These are phyloP conservation scores for Bothrops jararaca DNA, from an alignment of 2,113 vertebrate genomes.

Conservation along the genomic window DNA sequence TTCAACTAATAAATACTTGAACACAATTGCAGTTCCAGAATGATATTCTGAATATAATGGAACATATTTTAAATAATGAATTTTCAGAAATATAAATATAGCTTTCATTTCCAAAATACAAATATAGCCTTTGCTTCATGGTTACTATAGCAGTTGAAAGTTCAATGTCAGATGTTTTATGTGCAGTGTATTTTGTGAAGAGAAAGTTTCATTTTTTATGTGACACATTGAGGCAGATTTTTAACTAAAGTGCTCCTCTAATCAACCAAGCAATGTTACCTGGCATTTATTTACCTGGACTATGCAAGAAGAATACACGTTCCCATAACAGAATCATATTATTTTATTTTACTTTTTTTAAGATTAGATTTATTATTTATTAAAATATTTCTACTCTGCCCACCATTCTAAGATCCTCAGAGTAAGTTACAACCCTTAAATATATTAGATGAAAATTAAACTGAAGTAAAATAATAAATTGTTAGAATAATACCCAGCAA, in stretches of 20 bases:
- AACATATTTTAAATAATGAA: background rate
- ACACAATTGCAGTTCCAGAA: slow-evolving; percentile 9
- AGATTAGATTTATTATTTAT: background rate
- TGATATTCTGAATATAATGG: background rate
- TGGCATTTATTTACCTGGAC: background rate
- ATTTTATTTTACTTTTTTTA: background rate
- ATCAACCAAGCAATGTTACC: background rate
- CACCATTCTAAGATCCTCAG: background rate
- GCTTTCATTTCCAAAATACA: slow-evolving; percentile 9
- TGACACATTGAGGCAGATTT: background rate
- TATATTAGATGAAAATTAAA: background rate
- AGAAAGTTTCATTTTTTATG: slow-evolving; percentile 11
- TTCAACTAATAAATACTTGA: background rate
- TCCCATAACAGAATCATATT: background rate
- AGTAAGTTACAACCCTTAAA: background rate
- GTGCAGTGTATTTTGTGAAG: slow-evolving; percentile 18
- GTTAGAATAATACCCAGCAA: background rate
- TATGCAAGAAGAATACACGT: background rate
- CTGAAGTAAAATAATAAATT: background rate
- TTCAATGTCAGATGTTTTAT: background rate
- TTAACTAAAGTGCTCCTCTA: slow-evolving; percentile 6
- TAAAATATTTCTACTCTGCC: background rate
- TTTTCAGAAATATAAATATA: slow-evolving; percentile 9
- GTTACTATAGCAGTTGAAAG: slow-evolving; percentile 18
- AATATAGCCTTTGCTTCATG: slow-evolving; percentile 10